Evolutionary conservation across 2,113 vertebrate genomes (phyloP), one percentile per base, ranked within the genome.

Genomic region (Cynocephalus volans): DNA sequence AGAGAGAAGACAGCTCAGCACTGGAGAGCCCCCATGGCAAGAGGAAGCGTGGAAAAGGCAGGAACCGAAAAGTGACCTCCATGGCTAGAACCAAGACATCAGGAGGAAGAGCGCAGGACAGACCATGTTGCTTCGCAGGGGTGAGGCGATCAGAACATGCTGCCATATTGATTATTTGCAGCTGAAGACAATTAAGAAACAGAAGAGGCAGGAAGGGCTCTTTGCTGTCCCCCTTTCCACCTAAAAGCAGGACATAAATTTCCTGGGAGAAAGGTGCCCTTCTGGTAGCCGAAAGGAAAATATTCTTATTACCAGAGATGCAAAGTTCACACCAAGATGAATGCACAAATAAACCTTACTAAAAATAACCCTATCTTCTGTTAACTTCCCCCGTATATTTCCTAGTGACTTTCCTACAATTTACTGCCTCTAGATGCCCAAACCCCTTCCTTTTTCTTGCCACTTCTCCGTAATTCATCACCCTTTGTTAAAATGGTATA

Each of bases 41-140:
- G 45, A 18, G 24, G 28, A 6, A 14, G 6, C 8, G 3, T 0
- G 8, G 64, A 1, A 17, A 81, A 41, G 58, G 3, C 3, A 23
- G 10, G 24, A 72, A 28, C 15, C 9, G 12, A 50, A 69, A 28
- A 33, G 33, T 5, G 3, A 8, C 13, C 24, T n/a, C n/a, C n/a
- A 18, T 0, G 12, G 18, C 79, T 10, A 18, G 64, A 84, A 50
- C 23, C 11, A 4, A 90, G 15, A 36, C 17, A 77, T 26, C 15
- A 7, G 36, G 79, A 36, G 17, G 23, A 1, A 12, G 19, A 8
- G 3, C 4, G 12, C 89, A 31, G 31, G 41, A 3, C 26, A 28
- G 58, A 10, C 15, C 52, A 62, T 0, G 1, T 0, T 13, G 5
- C 14, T 77, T 12, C 19, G 14, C 18, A n/a, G 62, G 23, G 4